phyloP scores from a whole-genome alignment of 2,797 vertebrate genomes.

The Chaetodon trifasciatus region DNA sequence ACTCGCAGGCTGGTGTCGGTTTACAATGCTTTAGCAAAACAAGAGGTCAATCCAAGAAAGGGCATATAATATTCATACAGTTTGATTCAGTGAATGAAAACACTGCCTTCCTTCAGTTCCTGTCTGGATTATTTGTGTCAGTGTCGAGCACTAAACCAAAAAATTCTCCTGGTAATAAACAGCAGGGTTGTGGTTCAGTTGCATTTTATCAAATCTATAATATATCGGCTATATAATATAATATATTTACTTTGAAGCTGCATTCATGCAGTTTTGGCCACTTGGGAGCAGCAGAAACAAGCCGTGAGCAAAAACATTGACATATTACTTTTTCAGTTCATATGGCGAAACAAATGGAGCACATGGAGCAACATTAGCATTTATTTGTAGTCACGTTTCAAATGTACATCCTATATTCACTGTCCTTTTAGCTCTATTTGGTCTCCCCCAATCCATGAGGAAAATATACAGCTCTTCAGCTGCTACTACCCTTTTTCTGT shows the following conservation, averaged over 20 bases:
- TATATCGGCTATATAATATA: not conserved
- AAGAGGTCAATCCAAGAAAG: slow-evolving; percentile 6
- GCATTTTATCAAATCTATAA: not conserved
- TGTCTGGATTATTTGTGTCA: slow-evolving; percentile 4
- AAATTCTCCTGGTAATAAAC: slow-evolving; percentile 8
- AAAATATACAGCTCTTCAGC: not conserved
- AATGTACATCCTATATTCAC: slow-evolving; percentile 1
- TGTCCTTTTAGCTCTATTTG: slow-evolving; percentile 9
- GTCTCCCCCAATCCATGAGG: not conserved
- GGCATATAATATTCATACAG: not conserved
- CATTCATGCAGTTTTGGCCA: not conserved
- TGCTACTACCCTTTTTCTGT: not conserved
- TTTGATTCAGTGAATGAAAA: not conserved
- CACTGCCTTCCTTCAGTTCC: not conserved
- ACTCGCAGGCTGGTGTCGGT: slow-evolving; percentile 18
- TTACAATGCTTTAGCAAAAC: not conserved
- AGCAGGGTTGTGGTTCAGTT: not conserved
- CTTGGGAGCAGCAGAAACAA: not conserved
- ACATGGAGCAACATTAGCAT: not conserved
- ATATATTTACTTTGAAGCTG: slow-evolving; percentile 3
- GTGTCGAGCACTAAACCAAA: not conserved
- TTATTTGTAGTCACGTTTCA: slow-evolving; percentile 27
- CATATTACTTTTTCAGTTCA: not conserved
- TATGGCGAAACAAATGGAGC: not conserved
- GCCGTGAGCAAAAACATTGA: not conserved